Conservation (phyloP, 1,140 invertebrate species). For the Drosophila jambulina region DNA sequence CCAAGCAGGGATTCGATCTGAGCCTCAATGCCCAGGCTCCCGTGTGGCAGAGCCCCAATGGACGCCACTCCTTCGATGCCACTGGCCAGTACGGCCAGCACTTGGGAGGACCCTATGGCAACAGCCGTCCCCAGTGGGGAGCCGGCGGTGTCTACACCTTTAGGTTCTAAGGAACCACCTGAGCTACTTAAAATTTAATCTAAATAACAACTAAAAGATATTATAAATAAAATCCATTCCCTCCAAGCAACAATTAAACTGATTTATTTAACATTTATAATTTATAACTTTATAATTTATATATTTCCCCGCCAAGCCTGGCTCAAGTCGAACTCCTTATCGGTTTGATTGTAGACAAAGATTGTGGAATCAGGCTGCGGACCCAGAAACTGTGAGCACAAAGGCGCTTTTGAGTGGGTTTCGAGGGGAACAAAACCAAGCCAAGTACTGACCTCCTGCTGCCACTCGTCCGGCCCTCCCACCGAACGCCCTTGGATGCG, state of each 20-base stretch:
- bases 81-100: slow-evolving; percentile 73
- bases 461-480: slow-evolving; percentile 15
- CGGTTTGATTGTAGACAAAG: slow-evolving; percentile 43
- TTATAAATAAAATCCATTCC: slow-evolving; percentile 2
- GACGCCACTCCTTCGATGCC: slow-evolving; percentile 68
- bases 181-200: not conserved
- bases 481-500: slow-evolving; percentile 50
- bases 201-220: not conserved
- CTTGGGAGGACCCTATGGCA: slow-evolving; percentile 77
- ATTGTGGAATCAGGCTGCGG: slow-evolving; percentile 60
- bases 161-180: slow-evolving; percentile 35
- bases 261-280: not conserved
- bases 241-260: not conserved
- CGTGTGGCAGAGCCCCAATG: slow-evolving; percentile 76
- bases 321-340: slow-evolving; percentile 10
- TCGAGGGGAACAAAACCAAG: not conserved
- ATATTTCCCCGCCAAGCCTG: not conserved
- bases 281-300: not conserved
- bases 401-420: too few relatives aligned
- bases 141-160: slow-evolving; percentile 69
- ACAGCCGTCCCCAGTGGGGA: slow-evolving; percentile 67
- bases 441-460: slow-evolving; percentile 39
- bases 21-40: slow-evolving; percentile 63
- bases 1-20: slow-evolving; percentile 67
- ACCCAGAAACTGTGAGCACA: not conserved